These are phyloP conservation scores for Sphenodon punctatus DNA, from an alignment of 2,797 vertebrate species.

Conservation along the genomic window DNA sequence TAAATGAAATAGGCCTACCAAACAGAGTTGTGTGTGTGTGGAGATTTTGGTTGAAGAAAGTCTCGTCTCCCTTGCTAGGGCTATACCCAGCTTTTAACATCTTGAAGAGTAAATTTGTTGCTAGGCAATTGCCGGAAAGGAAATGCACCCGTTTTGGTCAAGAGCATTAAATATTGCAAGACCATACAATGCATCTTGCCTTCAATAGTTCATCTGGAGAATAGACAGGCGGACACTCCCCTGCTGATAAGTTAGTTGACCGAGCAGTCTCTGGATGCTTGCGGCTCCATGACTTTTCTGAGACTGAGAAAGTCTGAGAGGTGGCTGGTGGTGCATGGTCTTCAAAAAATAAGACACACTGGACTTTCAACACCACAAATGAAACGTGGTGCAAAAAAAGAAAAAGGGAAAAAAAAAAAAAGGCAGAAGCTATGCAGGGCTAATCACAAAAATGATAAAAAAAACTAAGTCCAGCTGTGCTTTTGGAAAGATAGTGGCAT, in stretches of 20 bases:
- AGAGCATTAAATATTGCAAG: fast-evolving
- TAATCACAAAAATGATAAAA: background rate
- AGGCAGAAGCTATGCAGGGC: fast-evolving
- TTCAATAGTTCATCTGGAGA: background rate
- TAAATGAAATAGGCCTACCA: no score
- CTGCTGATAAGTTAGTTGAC: background rate
- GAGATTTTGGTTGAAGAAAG: background rate
- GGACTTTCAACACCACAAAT: fast-evolving
- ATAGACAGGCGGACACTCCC: fast-evolving
- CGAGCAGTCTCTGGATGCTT: background rate
- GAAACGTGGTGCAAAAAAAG: no score
- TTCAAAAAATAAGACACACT: background rate
- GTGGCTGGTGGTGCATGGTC: background rate
- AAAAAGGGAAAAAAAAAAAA: no score
- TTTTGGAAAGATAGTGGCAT: fast-evolving
- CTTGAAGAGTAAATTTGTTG: background rate
- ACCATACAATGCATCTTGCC: fast-evolving
- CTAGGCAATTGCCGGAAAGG: background rate
- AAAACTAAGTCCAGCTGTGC: background rate
- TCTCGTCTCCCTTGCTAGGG: background rate
- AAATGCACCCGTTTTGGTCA: background rate
- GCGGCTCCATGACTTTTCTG: background rate
- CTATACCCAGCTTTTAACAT: background rate
- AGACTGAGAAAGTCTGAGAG: background rate
- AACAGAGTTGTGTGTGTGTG: no score